Conservation (phyloP, 2,888 invertebrate genomes). For the Machimus rusticus region DNA sequence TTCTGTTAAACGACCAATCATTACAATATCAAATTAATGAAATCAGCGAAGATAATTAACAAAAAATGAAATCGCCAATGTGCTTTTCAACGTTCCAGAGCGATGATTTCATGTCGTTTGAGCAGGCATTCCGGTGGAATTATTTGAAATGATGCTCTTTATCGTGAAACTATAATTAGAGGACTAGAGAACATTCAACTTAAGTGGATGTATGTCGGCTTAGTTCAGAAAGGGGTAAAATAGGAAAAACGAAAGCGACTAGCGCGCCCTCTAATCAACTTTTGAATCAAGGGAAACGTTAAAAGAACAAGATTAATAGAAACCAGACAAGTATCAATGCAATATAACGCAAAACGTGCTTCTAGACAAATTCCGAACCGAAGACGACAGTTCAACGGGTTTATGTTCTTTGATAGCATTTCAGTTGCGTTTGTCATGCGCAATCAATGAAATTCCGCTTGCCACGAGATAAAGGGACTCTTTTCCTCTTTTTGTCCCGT, state of each 20-base stretch:
- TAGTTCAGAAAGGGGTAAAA: neutral
- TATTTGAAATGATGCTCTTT: neutral
- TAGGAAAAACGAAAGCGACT: neutral
- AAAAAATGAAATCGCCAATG: neutral
- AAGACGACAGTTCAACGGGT: neutral
- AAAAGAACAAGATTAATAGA: neutral
- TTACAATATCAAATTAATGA: neutral
- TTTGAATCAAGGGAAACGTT: neutral
- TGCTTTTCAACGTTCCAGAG: neutral
- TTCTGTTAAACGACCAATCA: neutral
- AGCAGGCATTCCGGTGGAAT: neutral
- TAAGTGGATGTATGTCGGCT: neutral
- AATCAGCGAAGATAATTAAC: neutral
- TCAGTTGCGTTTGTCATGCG: slow-evolving; percentile 24
- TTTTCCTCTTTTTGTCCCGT: neutral
- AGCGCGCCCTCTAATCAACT: neutral
- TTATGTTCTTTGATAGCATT: neutral
- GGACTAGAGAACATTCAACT: neutral
- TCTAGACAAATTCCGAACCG: neutral
- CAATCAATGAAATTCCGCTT: neutral
- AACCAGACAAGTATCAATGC: neutral
- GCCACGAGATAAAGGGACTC: slow-evolving; percentile 13
- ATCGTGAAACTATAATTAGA: neutral
- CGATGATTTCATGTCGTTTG: neutral
- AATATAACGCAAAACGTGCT: neutral